Conservation (phyloP, 2,113 vertebrate species). For the Percina caprodes region DNA sequence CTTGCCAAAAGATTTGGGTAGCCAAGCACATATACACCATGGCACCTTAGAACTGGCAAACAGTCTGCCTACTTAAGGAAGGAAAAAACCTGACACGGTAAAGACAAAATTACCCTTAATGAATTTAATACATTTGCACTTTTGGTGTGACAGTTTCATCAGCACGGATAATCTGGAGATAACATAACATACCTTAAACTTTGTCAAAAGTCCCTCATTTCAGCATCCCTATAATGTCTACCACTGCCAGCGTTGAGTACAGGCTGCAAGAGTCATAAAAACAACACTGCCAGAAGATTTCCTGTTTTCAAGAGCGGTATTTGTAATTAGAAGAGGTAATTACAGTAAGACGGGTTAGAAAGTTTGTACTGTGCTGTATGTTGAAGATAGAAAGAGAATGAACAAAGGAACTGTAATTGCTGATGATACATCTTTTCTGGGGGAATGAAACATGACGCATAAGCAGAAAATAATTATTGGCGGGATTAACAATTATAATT, state of each 20-base stretch:
- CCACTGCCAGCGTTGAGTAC: neutral
- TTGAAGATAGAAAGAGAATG: neutral
- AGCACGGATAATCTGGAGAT: constrained; percentile 44
- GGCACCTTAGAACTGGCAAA: constrained; percentile 30
- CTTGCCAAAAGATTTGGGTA: constrained; percentile 50
- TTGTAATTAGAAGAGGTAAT: constrained; percentile 40
- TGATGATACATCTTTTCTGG: neutral
- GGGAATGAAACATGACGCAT: neutral
- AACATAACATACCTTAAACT: constrained; percentile 36
- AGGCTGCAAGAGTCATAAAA: constrained; percentile 13
- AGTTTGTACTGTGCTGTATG: constrained; percentile 5
- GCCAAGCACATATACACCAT: constrained; percentile 9
- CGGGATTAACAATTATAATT: neutral
- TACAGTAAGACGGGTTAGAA: constrained; percentile 46
- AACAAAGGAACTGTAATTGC: neutral
- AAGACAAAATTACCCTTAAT: constrained; percentile 32
- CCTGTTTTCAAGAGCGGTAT: constrained; percentile 44
- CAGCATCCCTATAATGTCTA: constrained; percentile 45
- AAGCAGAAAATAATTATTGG: neutral
- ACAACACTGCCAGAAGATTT: constrained; percentile 30
- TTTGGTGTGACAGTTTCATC: constrained; percentile 38
- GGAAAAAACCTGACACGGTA: neutral
- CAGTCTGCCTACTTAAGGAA: neutral
- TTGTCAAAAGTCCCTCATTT: constrained; percentile 33
- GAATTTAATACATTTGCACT: neutral